A percentile compares a stretch with the other conserved stretches of the same genome.
phyloP scores from a whole-genome alignment of 1,140 invertebrate species.

The Drosophila tani region DNA sequence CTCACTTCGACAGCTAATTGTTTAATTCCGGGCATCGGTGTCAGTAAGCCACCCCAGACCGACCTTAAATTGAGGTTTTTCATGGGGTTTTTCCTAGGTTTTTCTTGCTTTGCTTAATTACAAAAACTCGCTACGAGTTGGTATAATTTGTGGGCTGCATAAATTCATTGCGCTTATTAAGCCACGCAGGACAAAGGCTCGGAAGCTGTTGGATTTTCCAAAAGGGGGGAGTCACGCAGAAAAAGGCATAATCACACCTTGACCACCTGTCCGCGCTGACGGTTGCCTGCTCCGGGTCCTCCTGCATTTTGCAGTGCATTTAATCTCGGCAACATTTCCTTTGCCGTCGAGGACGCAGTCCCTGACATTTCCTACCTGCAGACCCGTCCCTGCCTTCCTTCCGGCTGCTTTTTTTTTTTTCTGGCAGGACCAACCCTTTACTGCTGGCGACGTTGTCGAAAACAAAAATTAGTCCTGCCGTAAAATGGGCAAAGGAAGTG shows the following conservation, averaged over 20 bases:
- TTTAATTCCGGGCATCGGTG: constrained; percentile 14
- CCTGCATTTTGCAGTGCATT: constrained; percentile 55
- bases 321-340: constrained; percentile 80
- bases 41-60: not conserved
- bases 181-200: constrained; percentile 60
- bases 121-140: constrained; percentile 9
- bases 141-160: constrained; percentile 54
- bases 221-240: constrained; percentile 12
- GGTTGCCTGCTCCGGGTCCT: constrained; percentile 1
- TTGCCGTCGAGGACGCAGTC: constrained; percentile 60
- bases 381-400: constrained; percentile 11
- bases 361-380: constrained; percentile 75
- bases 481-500: constrained; percentile 81
- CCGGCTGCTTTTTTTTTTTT: constrained; percentile 2
- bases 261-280: constrained; percentile 66
- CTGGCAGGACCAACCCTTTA: constrained; percentile 38
- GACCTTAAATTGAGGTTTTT: constrained; percentile 9
- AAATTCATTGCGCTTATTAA: constrained; percentile 75
- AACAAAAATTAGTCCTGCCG: constrained; percentile 80
- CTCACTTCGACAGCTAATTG: constrained; percentile 14
- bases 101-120: constrained; percentile 47
- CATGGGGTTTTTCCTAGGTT: not conserved
- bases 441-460: constrained; percentile 69
- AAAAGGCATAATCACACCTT: constrained; percentile 59
- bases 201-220: constrained; percentile 15